phyloP scores from a whole-genome alignment of 2,888 invertebrate genomes.

The Baronia brevicornis region DNA sequence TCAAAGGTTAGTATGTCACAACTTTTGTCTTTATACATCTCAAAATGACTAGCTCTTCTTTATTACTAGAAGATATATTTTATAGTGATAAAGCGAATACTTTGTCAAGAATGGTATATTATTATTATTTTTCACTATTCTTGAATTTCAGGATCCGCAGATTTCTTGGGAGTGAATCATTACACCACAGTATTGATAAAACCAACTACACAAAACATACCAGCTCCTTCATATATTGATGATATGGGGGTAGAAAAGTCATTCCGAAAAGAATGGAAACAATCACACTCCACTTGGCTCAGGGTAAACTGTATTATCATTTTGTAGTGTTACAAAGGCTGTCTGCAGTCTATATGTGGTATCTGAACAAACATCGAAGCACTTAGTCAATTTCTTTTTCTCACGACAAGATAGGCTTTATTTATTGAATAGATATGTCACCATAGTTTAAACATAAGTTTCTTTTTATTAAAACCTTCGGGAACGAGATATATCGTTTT shows the following conservation, averaged over 20 bases:
- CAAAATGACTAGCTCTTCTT: too few species aligned
- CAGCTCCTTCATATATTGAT: conserved; percentile 30
- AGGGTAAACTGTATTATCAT: conserved; percentile 30
- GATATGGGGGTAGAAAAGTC: conserved; percentile 35
- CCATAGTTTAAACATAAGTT: too few species aligned
- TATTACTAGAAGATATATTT: too few species aligned
- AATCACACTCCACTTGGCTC: conserved; percentile 41
- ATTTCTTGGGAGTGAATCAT: conserved; percentile 62
- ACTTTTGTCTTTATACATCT: background rate
- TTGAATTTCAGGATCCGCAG: conserved; percentile 43
- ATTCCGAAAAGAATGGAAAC: conserved; percentile 37
- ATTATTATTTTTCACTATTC: background rate
- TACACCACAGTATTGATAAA: conserved; percentile 46
- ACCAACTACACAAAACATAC: conserved; percentile 15
- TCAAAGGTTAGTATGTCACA: conserved; percentile 39
- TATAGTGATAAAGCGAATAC: too few species aligned
- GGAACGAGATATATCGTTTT: too few species aligned
- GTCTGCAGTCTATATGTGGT: background rate
- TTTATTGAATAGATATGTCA: too few species aligned
- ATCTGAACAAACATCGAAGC: too few species aligned
- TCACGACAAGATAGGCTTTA: too few species aligned
- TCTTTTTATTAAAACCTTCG: background rate
- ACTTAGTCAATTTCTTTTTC: too few species aligned
- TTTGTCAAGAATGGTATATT: too few species aligned
- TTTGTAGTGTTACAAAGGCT: too few species aligned